Conservation (phyloP, 2,797 vertebrate species). For the Coccyzus lansbergi region DNA sequence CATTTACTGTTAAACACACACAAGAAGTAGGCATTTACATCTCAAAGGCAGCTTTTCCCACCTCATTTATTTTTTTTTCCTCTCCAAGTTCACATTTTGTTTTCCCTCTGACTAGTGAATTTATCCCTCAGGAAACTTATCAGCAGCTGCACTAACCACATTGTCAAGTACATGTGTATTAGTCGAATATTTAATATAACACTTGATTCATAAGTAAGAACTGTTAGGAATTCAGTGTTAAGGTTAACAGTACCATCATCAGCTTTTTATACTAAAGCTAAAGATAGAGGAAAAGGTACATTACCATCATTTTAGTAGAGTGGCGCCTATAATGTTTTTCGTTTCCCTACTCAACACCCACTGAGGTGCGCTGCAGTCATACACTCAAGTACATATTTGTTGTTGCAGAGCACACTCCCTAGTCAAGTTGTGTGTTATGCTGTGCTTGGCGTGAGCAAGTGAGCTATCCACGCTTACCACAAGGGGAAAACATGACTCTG, state of each 20-base stretch:
- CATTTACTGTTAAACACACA: constrained; percentile 80
- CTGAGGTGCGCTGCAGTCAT: background rate
- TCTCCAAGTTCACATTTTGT: background rate
- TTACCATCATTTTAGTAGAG: background rate
- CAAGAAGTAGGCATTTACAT: background rate
- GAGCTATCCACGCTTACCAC: background rate
- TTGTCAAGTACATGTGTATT: background rate
- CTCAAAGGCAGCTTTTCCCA: background rate
- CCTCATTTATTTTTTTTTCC: background rate
- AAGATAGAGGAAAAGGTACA: background rate
- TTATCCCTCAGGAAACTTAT: background rate
- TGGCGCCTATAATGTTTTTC: background rate
- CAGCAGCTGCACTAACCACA: background rate
- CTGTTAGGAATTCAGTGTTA: background rate
- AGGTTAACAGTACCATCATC: background rate
- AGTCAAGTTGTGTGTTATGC: background rate
- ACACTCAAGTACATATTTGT: background rate
- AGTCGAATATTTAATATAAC: background rate
- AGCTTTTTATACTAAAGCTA: background rate
- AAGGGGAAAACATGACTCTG: background rate
- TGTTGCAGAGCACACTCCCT: background rate
- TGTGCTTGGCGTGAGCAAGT: background rate
- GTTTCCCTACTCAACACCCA: background rate
- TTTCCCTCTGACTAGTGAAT: background rate
- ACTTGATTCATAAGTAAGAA: background rate